phyloP scores from a whole-genome alignment of 2,797 vertebrate species.

The Sus cebifrons region DNA sequence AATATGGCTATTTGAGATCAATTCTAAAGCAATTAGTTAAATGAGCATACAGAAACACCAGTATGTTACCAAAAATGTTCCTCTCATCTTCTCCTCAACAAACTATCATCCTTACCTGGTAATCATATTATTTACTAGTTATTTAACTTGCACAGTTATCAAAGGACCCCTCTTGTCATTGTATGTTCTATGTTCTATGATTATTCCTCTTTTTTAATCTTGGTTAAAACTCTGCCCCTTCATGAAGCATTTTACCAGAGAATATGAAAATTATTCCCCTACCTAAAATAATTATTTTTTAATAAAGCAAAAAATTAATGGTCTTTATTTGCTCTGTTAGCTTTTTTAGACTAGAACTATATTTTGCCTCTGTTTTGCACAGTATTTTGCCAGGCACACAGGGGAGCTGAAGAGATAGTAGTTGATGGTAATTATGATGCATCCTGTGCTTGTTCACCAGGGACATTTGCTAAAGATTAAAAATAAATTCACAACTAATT shows the following conservation, averaged over 20 bases:
- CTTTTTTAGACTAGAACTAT: slow-evolving; percentile 11
- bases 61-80: background rate
- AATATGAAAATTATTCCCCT: slow-evolving; percentile 64
- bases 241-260: slow-evolving; percentile 63
- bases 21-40: background rate
- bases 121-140: slow-evolving; percentile 52
- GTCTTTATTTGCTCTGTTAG: slow-evolving; percentile 63
- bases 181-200: background rate
- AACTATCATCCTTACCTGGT: background rate
- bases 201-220: background rate
- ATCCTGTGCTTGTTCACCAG: slow-evolving; percentile 61
- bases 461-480: slow-evolving; percentile 81
- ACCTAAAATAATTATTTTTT: slow-evolving; percentile 66
- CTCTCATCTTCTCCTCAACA: background rate
- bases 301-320: slow-evolving; percentile 65
- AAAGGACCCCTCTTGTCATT: slow-evolving; percentile 16
- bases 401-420: slow-evolving; percentile 57
- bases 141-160: background rate
- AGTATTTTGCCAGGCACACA: slow-evolving; percentile 57
- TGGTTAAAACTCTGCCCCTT: slow-evolving; percentile 24
- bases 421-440: slow-evolving; percentile 64
- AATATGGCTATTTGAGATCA: slow-evolving; percentile 43
- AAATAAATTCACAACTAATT: slow-evolving; percentile 85
- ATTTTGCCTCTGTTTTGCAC: slow-evolving; percentile 65
- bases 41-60: background rate